Evolutionary conservation across 2,113 vertebrate genomes (phyloP).

Genomic region (Melanocharis versteri): DNA sequence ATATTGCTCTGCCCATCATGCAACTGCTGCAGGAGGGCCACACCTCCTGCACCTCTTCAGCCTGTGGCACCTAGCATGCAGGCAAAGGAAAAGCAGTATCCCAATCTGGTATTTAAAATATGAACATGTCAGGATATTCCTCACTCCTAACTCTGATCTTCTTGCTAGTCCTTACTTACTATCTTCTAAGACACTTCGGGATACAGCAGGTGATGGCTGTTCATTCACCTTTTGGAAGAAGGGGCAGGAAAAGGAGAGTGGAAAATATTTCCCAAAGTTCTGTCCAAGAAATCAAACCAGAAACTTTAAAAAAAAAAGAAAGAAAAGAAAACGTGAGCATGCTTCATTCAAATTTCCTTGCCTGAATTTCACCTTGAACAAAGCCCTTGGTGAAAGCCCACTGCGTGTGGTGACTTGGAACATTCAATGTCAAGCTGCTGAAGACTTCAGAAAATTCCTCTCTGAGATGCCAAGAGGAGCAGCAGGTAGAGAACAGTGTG

Average conservation of each 20-base stretch:
- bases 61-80: rapidly evolving
- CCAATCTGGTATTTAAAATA: not conserved
- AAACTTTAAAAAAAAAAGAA: not conserved
- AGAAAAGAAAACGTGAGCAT: rapidly evolving
- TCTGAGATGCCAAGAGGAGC: not conserved
- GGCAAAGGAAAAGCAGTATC: not conserved
- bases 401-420: not conserved
- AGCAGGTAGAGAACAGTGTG: not conserved
- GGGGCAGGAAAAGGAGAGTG: not conserved
- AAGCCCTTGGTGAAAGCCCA: not conserved
- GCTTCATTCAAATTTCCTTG: not conserved
- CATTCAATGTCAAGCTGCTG: not conserved
- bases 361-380: not conserved
- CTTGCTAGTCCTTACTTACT: not conserved
- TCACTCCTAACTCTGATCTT: not conserved
- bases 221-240: not conserved
- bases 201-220: not conserved
- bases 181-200: not conserved
- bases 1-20: not conserved
- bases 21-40: not conserved
- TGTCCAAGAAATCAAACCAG: not conserved
- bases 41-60: not conserved
- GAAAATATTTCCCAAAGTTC: not conserved
- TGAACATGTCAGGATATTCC: not conserved
- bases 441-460: not conserved